A percentile compares a stretch with the other conserved stretches of the same genome.
phyloP scores from a whole-genome alignment of 2,113 vertebrate species.

The Ageneiosus marmoratus region DNA sequence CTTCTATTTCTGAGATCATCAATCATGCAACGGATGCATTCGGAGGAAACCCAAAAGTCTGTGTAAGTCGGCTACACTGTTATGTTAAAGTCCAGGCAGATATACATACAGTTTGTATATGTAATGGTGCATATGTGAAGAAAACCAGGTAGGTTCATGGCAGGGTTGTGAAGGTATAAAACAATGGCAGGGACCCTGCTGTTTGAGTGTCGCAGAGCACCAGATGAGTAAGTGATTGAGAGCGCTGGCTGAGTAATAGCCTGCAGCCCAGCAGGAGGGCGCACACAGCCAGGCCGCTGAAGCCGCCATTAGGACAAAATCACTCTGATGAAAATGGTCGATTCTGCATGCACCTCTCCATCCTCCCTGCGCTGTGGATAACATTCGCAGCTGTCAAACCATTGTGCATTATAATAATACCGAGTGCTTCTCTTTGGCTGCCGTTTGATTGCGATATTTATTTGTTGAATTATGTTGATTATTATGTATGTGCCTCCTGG shows the following conservation, averaged over 20 bases:
- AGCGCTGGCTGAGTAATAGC: constrained; percentile 53
- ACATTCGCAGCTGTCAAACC: constrained; percentile 51
- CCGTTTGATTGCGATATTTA: constrained; percentile 59
- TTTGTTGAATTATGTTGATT: constrained; percentile 59
- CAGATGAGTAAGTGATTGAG: constrained; percentile 55
- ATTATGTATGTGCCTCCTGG: constrained; percentile 42
- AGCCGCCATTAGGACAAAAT: constrained; percentile 56
- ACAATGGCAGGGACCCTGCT: constrained; percentile 39
- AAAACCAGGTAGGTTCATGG: constrained; percentile 4
- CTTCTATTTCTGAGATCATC: constrained; percentile 21
- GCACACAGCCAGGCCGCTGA: constrained; percentile 44
- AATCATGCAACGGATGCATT: neutral
- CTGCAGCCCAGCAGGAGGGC: constrained; percentile 52
- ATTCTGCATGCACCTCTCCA: constrained; percentile 53
- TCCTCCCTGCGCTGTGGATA: constrained; percentile 26
- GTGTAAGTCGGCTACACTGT: neutral
- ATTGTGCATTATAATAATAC: constrained; percentile 55
- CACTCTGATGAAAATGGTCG: constrained; percentile 55
- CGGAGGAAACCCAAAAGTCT: neutral
- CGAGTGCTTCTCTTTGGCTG: constrained; percentile 48
- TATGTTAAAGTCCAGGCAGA: no score
- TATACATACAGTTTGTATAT: neutral
- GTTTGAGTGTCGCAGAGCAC: constrained; percentile 34
- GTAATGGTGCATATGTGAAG: neutral
- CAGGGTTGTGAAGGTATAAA: constrained; percentile 19